Percentiles rank a stretch among this genome's conserved stretches.
These are phyloP conservation scores for Bubo blakistoni DNA, from an alignment of 2,113 vertebrate species.

Conservation along the genomic window DNA sequence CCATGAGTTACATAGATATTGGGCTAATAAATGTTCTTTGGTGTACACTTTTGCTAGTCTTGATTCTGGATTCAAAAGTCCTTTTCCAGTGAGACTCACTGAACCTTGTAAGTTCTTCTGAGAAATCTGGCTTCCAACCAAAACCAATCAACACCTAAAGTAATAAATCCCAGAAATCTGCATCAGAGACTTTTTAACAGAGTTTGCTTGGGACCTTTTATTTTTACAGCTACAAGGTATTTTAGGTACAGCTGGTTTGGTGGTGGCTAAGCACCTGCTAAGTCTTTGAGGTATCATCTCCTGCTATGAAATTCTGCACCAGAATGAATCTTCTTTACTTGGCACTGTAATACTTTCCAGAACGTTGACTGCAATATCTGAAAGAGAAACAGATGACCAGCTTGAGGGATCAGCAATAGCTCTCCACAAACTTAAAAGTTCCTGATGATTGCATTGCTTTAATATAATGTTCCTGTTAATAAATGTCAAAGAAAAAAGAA, in stretches of 20 bases:
- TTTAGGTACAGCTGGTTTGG: background rate
- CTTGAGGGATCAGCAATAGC: constrained; percentile 4
- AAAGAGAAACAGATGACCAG: constrained; percentile 24
- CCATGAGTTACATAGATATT: background rate
- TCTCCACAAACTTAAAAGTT: background rate
- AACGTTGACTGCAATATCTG: background rate
- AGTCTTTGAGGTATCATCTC: background rate
- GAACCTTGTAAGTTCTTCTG: background rate
- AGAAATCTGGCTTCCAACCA: background rate
- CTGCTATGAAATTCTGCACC: background rate
- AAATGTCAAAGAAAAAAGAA: background rate
- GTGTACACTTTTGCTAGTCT: background rate
- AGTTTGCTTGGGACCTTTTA: background rate
- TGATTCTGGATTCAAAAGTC: background rate
- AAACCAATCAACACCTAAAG: background rate
- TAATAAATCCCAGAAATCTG: background rate
- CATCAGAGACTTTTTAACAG: background rate
- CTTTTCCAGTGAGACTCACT: background rate
- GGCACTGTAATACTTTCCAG: background rate
- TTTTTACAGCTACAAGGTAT: background rate
- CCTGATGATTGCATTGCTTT: background rate
- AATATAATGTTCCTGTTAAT: background rate
- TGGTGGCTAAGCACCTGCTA: background rate
- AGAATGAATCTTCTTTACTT: background rate
- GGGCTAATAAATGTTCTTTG: background rate